Conservation (phyloP, 53 echinoderm and acorn worm genomes). For the Antedon mediterranea region DNA sequence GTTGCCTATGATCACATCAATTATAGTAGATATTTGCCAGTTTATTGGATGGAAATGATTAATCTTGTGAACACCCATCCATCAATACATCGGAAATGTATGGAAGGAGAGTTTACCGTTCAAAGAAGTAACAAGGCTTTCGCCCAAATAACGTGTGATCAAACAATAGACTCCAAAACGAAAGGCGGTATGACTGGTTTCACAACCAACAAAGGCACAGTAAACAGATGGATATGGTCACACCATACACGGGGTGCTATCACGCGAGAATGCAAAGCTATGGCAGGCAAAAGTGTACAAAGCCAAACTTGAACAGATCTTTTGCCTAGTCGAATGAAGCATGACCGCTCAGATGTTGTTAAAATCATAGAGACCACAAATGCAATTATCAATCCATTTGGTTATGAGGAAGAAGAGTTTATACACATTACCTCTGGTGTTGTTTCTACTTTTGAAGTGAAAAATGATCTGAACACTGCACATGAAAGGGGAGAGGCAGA, state of each 20-base stretch:
- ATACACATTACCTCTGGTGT: slow-evolving; percentile 26
- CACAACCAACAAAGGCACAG: slow-evolving; percentile 2
- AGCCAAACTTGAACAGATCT: background rate
- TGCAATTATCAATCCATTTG: slow-evolving; percentile 47
- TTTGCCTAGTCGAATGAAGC: slow-evolving; percentile 5
- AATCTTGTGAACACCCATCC: slow-evolving; percentile 27
- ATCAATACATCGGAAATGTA: slow-evolving; percentile 8
- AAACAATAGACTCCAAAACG: slow-evolving; percentile 47
- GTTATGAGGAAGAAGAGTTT: slow-evolving; percentile 19
- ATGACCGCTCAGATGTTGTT: slow-evolving; percentile 15
- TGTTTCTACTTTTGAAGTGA: slow-evolving; percentile 18
- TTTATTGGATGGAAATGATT: slow-evolving; percentile 43
- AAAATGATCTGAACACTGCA: background rate
- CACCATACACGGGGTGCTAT: background rate
- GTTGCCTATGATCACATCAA: slow-evolving; percentile 41
- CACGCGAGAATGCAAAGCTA: slow-evolving; percentile 2
- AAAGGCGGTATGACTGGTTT: slow-evolving; percentile 20
- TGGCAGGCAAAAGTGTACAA: slow-evolving; percentile 6
- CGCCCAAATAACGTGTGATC: slow-evolving; percentile 37
- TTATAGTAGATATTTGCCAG: slow-evolving; percentile 37
- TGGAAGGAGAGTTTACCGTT: slow-evolving; percentile 33
- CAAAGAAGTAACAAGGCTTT: slow-evolving; percentile 33
- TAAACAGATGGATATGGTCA: background rate
- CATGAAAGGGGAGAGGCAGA: slow-evolving; percentile 16
- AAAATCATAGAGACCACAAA: slow-evolving; percentile 12